Evolutionary conservation across 1,140 invertebrate genomes (phyloP), one percentile per base, ranked within the genome.

Genomic region (Drosophila baimaii): DNA sequence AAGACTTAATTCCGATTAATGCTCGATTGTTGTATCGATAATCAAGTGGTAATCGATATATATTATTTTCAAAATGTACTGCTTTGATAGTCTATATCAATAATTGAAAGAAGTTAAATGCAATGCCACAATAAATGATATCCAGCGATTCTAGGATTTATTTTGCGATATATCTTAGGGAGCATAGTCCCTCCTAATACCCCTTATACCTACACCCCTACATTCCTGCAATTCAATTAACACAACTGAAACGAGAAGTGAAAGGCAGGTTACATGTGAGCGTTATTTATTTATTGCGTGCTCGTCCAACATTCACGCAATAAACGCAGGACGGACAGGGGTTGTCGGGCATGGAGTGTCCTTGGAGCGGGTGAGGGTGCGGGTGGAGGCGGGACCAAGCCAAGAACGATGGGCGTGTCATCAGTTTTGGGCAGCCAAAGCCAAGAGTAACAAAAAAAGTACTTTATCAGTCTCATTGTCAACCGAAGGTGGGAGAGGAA

Each of bases 251-350:
- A 52, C 33, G 41, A 29, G 59, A 59, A 46, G 41, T 59, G 43
- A 66, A 75, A 64, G 62, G 62, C 76, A 61, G 52, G 69, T 57
- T 80, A 75, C 81, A 89, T 76, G 84, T 78, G 86, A 69, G 80
- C 63, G 86, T 90, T 90, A 90, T 90, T 90, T 90, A 90, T 82
- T 90, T 90, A 90, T 90, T 90, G 86, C 86, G 81, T 90, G 86
- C 58, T 80, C 71, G 64, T 70, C 55, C 64, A 46, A 76, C 81
- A 85, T 82, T 77, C 69, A 72, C 66, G 69, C 65, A 72, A 72
- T 71, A 71, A 69, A 57, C 43, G 19, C 31, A 46, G 44, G 47
- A 33, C 23, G 31, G 21, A 52, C 33, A 21, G 21, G 44, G 52
- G 29, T 41, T n/a, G n/a, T n/a, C n/a, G 21, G 21, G 23, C 21